These are phyloP conservation scores for Scomber japonicus DNA, from an alignment of 2,113 vertebrate species.

Conservation along the genomic window DNA sequence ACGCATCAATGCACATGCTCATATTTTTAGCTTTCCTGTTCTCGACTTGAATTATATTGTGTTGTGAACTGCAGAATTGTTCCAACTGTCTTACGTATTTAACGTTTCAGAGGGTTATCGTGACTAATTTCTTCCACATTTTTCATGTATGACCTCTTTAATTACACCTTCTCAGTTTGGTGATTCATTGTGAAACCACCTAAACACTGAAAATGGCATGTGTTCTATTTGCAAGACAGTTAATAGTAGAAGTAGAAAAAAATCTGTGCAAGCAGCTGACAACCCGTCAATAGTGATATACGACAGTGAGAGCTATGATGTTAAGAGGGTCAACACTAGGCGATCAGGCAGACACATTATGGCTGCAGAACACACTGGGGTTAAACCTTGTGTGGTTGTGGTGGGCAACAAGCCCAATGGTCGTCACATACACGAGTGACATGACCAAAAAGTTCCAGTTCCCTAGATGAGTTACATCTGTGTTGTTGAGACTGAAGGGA, in stretches of 20 bases:
- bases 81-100: slow-evolving; percentile 48
- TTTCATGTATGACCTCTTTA: slow-evolving; percentile 32
- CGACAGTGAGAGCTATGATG: slow-evolving; percentile 12
- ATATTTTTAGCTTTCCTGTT: slow-evolving; percentile 71
- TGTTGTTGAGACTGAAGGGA: slow-evolving; percentile 30
- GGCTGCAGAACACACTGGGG: slow-evolving; percentile 12
- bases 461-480: slow-evolving; percentile 25
- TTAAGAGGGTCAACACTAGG: slow-evolving; percentile 23
- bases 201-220: slow-evolving; percentile 51
- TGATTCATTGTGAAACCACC: slow-evolving; percentile 56
- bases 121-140: slow-evolving; percentile 51
- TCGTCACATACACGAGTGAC: slow-evolving; percentile 36
- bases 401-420: slow-evolving; percentile 38
- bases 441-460: slow-evolving; percentile 42
- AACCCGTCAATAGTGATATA: slow-evolving; percentile 23
- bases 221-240: slow-evolving; percentile 2
- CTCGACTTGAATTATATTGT: slow-evolving; percentile 25
- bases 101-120: slow-evolving; percentile 27
- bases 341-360: slow-evolving; percentile 25
- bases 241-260: slow-evolving; percentile 1
- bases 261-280: slow-evolving; percentile 6
- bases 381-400: slow-evolving; percentile 16
- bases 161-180: slow-evolving; percentile 63
- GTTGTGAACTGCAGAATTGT: slow-evolving; percentile 63
- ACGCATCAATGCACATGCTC: slow-evolving; percentile 81